Conservation (phyloP, 2,888 invertebrate species). For the Adelphocoris suturalis region DNA sequence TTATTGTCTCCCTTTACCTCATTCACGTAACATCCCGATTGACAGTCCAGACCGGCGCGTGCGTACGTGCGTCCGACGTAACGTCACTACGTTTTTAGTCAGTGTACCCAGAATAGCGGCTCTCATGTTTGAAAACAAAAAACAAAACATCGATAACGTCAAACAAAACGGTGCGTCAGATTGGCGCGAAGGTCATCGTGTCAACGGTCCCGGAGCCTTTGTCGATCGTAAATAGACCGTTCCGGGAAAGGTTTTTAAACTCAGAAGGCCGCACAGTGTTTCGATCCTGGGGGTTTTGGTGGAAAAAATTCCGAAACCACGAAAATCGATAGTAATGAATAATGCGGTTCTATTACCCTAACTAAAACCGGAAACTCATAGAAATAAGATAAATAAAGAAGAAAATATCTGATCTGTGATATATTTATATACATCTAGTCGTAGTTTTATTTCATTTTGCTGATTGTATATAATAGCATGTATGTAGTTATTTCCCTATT, state of each 20-base stretch:
- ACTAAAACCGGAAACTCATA: too few species aligned
- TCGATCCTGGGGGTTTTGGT: too few species aligned
- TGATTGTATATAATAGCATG: too few species aligned
- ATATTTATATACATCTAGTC: too few species aligned
- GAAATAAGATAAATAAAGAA: too few species aligned
- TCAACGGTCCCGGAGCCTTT: background rate
- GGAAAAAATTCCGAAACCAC: too few species aligned
- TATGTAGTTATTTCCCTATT: too few species aligned
- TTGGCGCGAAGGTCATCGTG: background rate
- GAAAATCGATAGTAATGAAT: too few species aligned
- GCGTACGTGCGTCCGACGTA: background rate
- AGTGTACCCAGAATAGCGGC: background rate
- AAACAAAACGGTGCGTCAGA: constrained; percentile 1
- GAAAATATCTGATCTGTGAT: too few species aligned
- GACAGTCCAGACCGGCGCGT: background rate
- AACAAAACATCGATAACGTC: background rate
- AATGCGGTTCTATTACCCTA: too few species aligned
- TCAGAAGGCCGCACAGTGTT: background rate
- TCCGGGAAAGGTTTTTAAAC: background rate
- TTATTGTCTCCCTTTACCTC: background rate
- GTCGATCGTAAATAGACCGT: background rate
- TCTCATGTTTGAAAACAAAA: background rate
- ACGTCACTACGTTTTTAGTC: background rate
- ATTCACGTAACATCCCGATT: background rate
- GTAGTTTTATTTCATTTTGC: too few species aligned